Conservation (phyloP, 2,113 vertebrate species). For the Orcinus orca region DNA sequence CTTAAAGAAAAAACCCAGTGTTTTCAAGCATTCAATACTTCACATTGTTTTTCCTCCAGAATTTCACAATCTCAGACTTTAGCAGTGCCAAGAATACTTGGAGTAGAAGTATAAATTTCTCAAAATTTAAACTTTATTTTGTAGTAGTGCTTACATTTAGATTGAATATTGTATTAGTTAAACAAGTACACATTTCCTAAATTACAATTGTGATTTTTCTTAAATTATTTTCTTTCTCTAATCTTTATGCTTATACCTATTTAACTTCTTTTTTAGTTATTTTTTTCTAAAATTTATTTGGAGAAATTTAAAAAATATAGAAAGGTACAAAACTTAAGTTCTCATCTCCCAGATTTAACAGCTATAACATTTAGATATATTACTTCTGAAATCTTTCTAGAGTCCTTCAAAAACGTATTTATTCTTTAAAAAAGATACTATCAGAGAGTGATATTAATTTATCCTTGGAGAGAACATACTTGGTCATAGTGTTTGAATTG, state of each 20-base stretch:
- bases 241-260: background rate
- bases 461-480: background rate
- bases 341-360: background rate
- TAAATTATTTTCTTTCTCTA: conserved; percentile 24
- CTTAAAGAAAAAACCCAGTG: background rate
- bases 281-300: background rate
- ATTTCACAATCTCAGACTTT: background rate
- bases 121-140: background rate
- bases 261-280: background rate
- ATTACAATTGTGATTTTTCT: background rate
- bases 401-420: background rate
- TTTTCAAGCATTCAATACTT: background rate
- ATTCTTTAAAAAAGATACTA: background rate
- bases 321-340: background rate
- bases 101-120: background rate
- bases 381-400: background rate
- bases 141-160: background rate
- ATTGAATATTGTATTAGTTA: background rate
- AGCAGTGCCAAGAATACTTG: background rate
- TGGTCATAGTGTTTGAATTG: background rate
- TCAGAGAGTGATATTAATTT: background rate
- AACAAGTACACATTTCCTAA: background rate
- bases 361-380: background rate
- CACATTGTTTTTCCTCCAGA: background rate
- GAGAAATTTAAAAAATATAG: background rate